Evolutionary conservation across 2,797 vertebrate genomes (phyloP), one percentile per base, ranked within the genome.

Genomic region (Harpagifer antarcticus): DNA sequence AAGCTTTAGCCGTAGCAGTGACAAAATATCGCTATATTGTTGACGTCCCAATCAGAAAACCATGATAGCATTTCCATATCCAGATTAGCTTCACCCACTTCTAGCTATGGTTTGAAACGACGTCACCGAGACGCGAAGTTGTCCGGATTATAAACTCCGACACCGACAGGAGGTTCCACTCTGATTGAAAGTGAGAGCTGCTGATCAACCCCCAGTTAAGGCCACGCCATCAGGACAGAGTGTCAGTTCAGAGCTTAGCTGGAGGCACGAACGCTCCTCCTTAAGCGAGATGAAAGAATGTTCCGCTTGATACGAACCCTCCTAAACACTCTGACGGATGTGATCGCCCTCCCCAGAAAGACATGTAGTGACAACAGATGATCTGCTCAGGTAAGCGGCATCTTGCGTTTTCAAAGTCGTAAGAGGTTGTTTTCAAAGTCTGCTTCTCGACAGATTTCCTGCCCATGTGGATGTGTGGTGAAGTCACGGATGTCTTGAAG

Each of bases 341-440:
- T 87, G 91, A 92, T 91, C 81, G 85, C 88, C 81, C 84, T 80
- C 79, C 37, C 55, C 14, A 37, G 8, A 76, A 71, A 87, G 88
- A 93, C 82, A 50, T 45, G 74, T 52, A 9, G 82, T 81, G 88
- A 91, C 89, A 89, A 89, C 91, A 92, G 90, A 92, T 92, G 89
- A 95, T 93, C 86, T 86, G 64, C 92, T 93, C 89, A 91, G 89
- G 92, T 93, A 88, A 88, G 86, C 80, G 83, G 50, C 89, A 78
- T 81, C 79, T 81, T 75, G 83, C 73, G 74, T 86, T 91, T 37
- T 93, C 84, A 87, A 89, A 90, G 89, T 87, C 84, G 73, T 88
- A 90, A 90, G 85, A 88, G 84, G 89, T 91, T 90, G 92, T 90
- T 94, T 94, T 94, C 91, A 93, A 95, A 94, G 93, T 88, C 79